A percentile compares a stretch with the other conserved stretches of the same genome.
Evolutionary conservation across 2,888 invertebrate species (phyloP).

Genomic region (Gerris lacustris): DNA sequence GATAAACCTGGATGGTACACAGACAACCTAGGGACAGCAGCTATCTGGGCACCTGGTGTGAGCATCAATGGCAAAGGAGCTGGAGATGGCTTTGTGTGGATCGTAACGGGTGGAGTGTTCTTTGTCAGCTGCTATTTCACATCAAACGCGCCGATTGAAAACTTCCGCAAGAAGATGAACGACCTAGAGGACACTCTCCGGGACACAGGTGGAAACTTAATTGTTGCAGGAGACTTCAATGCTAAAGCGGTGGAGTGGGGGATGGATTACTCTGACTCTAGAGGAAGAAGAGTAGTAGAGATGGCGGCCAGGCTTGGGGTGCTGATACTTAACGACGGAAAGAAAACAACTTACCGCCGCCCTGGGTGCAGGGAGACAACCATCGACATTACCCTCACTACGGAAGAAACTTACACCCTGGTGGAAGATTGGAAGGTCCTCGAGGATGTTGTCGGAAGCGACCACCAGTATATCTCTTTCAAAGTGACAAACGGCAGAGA

Average conservation of each 20-base stretch:
- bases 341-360: constrained; percentile 10
- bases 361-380: neutral
- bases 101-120: neutral
- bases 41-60: neutral
- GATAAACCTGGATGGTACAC: neutral
- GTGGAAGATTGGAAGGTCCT: neutral
- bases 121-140: neutral
- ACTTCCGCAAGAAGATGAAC: neutral
- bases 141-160: neutral
- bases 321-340: constrained; percentile 21
- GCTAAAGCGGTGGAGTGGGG: constrained; percentile 29
- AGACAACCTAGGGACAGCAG: neutral
- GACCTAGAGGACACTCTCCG: constrained; percentile 14
- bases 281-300: constrained; percentile 28
- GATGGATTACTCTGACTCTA: constrained; percentile 26
- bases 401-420: neutral
- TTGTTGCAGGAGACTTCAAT: constrained; percentile 25
- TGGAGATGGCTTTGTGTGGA: neutral
- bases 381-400: neutral
- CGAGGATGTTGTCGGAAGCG: neutral
- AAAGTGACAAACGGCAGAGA: neutral
- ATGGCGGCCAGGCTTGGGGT: constrained; percentile 27
- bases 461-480: constrained; percentile 1
- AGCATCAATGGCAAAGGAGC: neutral
- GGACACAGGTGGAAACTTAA: constrained; percentile 11